These are phyloP conservation scores for Brienomyrus longianalis DNA, from an alignment of 2,113 vertebrate species.

Conservation along the genomic window DNA sequence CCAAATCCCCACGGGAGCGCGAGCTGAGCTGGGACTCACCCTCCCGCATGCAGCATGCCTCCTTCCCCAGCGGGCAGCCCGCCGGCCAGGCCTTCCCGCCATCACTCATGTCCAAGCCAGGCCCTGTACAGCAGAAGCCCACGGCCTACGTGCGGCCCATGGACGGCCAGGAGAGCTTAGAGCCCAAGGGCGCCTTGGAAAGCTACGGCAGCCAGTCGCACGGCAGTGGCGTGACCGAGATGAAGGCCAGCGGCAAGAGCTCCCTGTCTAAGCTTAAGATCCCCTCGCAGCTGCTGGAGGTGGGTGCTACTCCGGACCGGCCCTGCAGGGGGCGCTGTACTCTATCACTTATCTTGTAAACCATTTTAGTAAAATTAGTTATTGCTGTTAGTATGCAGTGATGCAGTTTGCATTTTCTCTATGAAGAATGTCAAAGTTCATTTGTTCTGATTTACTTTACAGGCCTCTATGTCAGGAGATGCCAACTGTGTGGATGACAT, in stretches of 20 bases:
- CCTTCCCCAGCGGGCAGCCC: constrained; percentile 80
- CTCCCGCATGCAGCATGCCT: constrained; percentile 81
- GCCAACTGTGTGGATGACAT: constrained; percentile 97
- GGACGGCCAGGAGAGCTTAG: constrained; percentile 93
- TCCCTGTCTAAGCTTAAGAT: constrained; percentile 94
- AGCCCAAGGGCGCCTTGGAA: constrained; percentile 83
- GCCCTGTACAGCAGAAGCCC: constrained; percentile 92
- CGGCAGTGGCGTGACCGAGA: constrained; percentile 74
- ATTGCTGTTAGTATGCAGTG: not conserved
- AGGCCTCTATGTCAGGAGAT: constrained; percentile 84
- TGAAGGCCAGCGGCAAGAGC: constrained; percentile 87
- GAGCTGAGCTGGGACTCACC: constrained; percentile 95
- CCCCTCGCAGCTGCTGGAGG: constrained; percentile 85
- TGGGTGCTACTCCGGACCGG: constrained; percentile 46
- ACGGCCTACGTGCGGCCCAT: constrained; percentile 96
- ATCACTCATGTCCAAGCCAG: constrained; percentile 88
- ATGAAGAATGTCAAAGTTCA: not conserved
- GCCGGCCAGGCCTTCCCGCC: constrained; percentile 87
- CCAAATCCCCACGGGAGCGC: constrained; percentile 82
- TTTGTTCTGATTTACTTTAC: constrained; percentile 29
- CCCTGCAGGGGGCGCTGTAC: not conserved
- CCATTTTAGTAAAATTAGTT: not conserved
- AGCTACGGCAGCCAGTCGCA: constrained; percentile 80
- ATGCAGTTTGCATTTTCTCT: not conserved
- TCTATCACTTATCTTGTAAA: not conserved